Percentiles rank a stretch among this genome's conserved stretches.
phyloP scores from a whole-genome alignment of 2,888 invertebrate species.

The Malacosoma neustria region DNA sequence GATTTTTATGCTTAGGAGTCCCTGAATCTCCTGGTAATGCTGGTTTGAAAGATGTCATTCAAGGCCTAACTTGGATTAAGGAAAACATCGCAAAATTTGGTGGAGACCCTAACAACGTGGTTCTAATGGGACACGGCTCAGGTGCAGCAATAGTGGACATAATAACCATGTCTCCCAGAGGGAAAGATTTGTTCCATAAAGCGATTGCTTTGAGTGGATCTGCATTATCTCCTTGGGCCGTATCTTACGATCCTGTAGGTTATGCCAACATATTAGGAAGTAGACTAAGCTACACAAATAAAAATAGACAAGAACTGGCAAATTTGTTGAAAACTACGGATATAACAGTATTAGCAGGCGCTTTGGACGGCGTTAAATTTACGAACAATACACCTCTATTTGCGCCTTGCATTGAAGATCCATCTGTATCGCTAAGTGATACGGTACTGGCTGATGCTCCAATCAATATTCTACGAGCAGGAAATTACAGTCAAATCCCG shows the following conservation, averaged over 20 bases:
- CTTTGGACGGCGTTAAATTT: constrained; percentile 33
- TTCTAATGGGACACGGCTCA: constrained; percentile 87
- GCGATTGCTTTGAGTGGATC: constrained; percentile 56
- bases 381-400: constrained; percentile 50
- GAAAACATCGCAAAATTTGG: constrained; percentile 63
- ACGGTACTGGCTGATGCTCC: constrained; percentile 45
- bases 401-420: constrained; percentile 55
- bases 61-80: constrained; percentile 84
- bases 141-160: constrained; percentile 77
- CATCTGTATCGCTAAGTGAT: constrained; percentile 23
- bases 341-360: constrained; percentile 23
- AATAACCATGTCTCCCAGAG: constrained; percentile 41
- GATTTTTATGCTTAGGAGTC: constrained; percentile 77
- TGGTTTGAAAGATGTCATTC: constrained; percentile 88
- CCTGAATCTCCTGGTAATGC: constrained; percentile 85
- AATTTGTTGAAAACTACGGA: constrained; percentile 29
- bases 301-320: constrained; percentile 32
- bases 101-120: constrained; percentile 81
- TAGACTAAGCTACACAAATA: constrained; percentile 35
- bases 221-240: constrained; percentile 52
- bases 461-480: constrained; percentile 35
- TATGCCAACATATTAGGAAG: constrained; percentile 37
- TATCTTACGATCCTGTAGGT: constrained; percentile 49
- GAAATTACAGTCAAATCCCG: constrained; percentile 45
- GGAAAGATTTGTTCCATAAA: constrained; percentile 42